A percentile compares a stretch with the other conserved stretches of the same genome.
phyloP scores from a whole-genome alignment of 2,888 invertebrate species.

The Eupeodes latifasciatus region DNA sequence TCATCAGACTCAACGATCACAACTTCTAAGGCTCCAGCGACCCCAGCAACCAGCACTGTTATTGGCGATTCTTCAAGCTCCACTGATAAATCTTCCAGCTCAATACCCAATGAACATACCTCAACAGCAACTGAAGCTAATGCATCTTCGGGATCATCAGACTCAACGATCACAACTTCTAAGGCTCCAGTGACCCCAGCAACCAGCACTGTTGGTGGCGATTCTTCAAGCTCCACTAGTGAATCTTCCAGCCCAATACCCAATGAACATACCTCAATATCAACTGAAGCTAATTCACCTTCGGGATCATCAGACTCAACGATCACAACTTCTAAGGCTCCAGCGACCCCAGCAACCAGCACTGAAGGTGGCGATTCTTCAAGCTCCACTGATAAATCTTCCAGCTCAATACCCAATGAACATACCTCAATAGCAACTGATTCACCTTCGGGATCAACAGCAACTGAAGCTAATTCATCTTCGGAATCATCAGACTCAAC shows the following conservation, averaged over 20 bases:
- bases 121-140: not conserved
- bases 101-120: not conserved
- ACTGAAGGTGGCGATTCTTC: not conserved
- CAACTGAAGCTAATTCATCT: not conserved
- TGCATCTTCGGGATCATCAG: not conserved
- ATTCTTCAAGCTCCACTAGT: not conserved
- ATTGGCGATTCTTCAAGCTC: not conserved
- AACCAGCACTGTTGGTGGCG: not conserved
- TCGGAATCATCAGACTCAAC: not conserved
- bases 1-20: not conserved
- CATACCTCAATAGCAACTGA: not conserved
- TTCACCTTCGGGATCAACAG: not conserved
- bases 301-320: not conserved
- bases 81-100: not conserved
- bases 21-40: not conserved
- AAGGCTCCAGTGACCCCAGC: too few relatives aligned
- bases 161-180: not conserved
- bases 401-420: not conserved
- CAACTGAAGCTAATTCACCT: not conserved
- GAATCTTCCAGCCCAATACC: not conserved
- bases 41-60: not conserved
- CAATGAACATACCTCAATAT: not conserved
- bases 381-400: not conserved
- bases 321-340: not conserved
- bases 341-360: too few relatives aligned